Conservation (phyloP, 2,113 vertebrate species). For the Chlorodrepanis virens region DNA sequence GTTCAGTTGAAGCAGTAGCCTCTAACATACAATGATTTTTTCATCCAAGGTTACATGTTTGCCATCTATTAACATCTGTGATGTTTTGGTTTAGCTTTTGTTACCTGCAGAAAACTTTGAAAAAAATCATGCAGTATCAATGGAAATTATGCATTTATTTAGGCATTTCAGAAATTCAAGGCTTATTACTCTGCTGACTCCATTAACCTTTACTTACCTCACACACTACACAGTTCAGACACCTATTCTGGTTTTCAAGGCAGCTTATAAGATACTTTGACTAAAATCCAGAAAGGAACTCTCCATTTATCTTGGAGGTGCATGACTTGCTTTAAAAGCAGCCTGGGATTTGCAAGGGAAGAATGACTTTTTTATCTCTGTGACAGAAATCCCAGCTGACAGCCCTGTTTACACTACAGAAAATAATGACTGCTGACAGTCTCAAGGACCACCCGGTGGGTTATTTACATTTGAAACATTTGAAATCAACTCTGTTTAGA, state of each 20-base stretch:
- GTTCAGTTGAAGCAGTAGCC: background rate
- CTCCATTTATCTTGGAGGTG: background rate
- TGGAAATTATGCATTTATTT: background rate
- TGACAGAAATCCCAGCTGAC: constrained; percentile 67
- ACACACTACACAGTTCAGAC: background rate
- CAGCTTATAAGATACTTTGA: background rate
- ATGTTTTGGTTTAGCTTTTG: background rate
- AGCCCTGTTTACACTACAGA: constrained; percentile 57
- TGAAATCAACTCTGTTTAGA: constrained; percentile 69
- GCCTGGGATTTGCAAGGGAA: background rate
- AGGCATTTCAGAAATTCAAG: background rate
- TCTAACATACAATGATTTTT: background rate
- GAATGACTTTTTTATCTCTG: constrained; percentile 34
- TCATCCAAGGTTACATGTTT: background rate
- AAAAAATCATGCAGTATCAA: background rate
- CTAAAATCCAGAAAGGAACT: background rate
- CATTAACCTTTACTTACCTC: background rate
- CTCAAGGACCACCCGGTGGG: constrained; percentile 57
- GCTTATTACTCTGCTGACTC: background rate
- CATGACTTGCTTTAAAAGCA: constrained; percentile 2
- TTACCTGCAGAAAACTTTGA: background rate
- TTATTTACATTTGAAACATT: constrained; percentile 67
- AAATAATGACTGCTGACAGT: constrained; percentile 66
- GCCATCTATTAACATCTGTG: background rate
- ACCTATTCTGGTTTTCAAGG: background rate